These are phyloP conservation scores for Amazona guildingii DNA, from an alignment of 2,113 vertebrate genomes.

Conservation along the genomic window DNA sequence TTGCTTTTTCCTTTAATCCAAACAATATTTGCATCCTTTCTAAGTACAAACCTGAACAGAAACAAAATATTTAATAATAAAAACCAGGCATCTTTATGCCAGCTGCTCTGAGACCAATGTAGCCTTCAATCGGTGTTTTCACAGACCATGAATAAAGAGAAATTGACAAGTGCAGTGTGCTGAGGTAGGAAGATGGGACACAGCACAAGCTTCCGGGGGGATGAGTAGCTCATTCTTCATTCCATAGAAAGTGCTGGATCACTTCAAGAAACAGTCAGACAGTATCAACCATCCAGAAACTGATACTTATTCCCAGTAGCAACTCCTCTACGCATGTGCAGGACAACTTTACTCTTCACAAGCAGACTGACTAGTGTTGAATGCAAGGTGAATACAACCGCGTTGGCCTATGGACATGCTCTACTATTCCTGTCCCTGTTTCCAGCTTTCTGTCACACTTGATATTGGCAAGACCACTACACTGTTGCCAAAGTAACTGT, in stretches of 20 bases:
- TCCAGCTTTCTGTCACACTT: background rate
- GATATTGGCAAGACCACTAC: background rate
- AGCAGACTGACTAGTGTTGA: accelerated
- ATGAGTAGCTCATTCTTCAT: background rate
- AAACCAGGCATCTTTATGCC: background rate
- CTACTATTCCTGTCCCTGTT: accelerated
- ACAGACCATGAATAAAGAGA: background rate
- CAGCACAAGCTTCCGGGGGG: background rate
- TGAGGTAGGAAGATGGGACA: background rate
- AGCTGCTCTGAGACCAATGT: background rate
- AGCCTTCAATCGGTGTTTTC: background rate
- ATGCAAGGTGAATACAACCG: background rate
- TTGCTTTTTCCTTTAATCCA: background rate
- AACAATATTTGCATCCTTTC: background rate
- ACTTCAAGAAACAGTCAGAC: background rate
- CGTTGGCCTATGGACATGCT: accelerated
- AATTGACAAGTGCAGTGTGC: background rate
- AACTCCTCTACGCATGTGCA: background rate
- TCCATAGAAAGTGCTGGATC: background rate
- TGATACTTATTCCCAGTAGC: accelerated
- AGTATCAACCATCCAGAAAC: background rate
- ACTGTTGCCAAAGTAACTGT: accelerated
- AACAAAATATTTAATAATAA: background rate
- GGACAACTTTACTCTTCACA: background rate
- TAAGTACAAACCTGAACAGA: background rate